phyloP scores from a whole-genome alignment of 1,140 invertebrate genomes.

The Scylla paramamosain region DNA sequence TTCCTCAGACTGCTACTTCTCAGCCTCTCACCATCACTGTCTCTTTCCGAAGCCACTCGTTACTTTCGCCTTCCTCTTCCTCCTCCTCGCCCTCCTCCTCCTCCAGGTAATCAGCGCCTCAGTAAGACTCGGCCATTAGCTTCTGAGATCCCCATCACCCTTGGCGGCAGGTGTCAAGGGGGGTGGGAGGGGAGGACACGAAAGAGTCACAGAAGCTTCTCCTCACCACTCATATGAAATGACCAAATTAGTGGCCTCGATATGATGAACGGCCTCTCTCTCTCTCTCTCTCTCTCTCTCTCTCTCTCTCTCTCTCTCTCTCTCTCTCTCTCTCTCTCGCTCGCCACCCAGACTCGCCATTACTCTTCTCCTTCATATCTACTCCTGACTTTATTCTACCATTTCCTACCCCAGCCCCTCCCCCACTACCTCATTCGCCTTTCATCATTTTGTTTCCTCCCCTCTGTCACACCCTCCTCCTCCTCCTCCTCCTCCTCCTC shows the following conservation, averaged over 20 bases:
- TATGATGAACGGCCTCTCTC: background rate
- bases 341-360: background rate
- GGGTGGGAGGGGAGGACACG: no score
- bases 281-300: background rate
- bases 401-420: no score
- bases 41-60: background rate
- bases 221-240: no score
- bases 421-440: background rate
- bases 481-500: background rate
- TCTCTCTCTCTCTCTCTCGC: slow-evolving; percentile 47
- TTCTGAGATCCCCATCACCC: no score
- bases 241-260: no score
- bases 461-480: background rate
- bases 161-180: no score
- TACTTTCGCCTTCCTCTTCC: background rate
- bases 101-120: no score
- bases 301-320: slow-evolving; percentile 39
- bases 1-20: background rate
- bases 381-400: background rate
- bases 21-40: background rate
- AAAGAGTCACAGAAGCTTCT: no score
- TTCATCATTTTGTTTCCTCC: background rate
- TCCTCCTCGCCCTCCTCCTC: no score
- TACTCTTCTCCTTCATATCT: background rate
- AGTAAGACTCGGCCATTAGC: no score